Conservation (phyloP, 2,797 vertebrate species). For the Lycodopsis pacificus region DNA sequence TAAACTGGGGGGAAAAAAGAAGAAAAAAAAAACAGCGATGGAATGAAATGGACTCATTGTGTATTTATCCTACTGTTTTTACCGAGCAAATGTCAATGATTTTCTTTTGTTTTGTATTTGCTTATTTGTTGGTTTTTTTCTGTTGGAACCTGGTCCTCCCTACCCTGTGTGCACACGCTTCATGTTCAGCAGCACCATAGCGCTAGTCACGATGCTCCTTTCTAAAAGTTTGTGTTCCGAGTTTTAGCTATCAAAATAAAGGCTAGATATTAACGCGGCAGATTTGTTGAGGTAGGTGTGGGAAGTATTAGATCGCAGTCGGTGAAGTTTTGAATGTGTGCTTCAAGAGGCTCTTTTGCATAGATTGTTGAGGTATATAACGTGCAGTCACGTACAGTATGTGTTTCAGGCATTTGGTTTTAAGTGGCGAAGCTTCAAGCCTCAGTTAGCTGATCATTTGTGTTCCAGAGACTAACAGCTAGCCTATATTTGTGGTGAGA, state of each 20-base stretch:
- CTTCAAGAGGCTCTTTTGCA: conserved; percentile 69
- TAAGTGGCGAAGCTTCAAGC: conserved; percentile 71
- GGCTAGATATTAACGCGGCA: conserved; percentile 81
- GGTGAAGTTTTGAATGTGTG: conserved; percentile 75
- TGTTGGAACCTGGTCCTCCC: conserved; percentile 77
- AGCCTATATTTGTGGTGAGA: conserved; percentile 69
- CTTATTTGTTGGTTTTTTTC: conserved; percentile 72
- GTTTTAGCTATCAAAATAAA: conserved; percentile 82
- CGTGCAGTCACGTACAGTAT: conserved; percentile 76
- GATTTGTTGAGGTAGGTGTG: conserved; percentile 75
- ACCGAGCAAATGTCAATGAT: conserved; percentile 83
- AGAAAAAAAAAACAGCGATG: conserved; percentile 55
- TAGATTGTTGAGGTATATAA: conserved; percentile 75
- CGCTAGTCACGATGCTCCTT: conserved; percentile 65
- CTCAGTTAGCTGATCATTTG: conserved; percentile 74
- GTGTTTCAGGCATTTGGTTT: conserved; percentile 79
- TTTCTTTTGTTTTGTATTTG: conserved; percentile 74
- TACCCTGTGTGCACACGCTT: conserved; percentile 76
- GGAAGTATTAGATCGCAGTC: conserved; percentile 76
- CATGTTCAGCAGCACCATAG: conserved; percentile 80
- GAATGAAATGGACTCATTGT: conserved; percentile 83
- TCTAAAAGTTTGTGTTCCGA: conserved; percentile 67
- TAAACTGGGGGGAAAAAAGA: conserved; percentile 61
- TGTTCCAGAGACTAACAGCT: conserved; percentile 69
- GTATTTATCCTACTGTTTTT: conserved; percentile 91